Conservation (phyloP, 64 coral and sea anemone species). For the Montipora efflorescens region DNA sequence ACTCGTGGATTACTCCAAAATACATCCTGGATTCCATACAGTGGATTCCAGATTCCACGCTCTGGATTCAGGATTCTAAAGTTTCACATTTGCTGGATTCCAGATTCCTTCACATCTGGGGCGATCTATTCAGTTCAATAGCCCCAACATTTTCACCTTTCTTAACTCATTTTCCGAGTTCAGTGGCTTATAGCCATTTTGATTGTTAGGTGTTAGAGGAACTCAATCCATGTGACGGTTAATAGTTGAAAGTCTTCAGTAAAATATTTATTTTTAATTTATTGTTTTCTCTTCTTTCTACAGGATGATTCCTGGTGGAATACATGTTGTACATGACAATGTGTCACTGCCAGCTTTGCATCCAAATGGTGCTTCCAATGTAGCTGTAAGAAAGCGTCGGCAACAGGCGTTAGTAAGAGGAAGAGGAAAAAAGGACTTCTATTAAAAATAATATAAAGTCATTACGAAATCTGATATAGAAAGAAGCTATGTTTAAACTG, state of each 20-base stretch:
- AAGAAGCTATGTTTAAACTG: background rate
- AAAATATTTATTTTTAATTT: background rate
- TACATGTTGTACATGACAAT: slow-evolving; percentile 72
- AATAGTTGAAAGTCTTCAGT: background rate
- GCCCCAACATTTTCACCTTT: too few relatives aligned
- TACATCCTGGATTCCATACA: too few relatives aligned
- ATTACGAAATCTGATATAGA: background rate
- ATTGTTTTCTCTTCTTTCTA: slow-evolving; percentile 2
- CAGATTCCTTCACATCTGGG: too few relatives aligned
- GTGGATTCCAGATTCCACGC: too few relatives aligned
- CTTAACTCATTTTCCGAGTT: too few relatives aligned
- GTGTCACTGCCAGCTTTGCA: slow-evolving; percentile 77
- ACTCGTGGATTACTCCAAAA: too few relatives aligned
- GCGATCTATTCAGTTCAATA: too few relatives aligned
- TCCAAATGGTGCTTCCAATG: slow-evolving; percentile 74
- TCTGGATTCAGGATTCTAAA: too few relatives aligned
- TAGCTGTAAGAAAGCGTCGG: slow-evolving; percentile 78
- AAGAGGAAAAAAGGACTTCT: slow-evolving; percentile 78
- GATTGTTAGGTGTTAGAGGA: too few relatives aligned
- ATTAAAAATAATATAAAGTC: background rate
- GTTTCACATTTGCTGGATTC: too few relatives aligned
- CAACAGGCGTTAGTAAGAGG: slow-evolving; percentile 90
- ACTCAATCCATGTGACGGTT: too few relatives aligned
- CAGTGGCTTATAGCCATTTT: too few relatives aligned
- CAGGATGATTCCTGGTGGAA: slow-evolving; percentile 46